Conservation (phyloP, 2,797 vertebrate genomes). For the Austrolebias charrua region DNA sequence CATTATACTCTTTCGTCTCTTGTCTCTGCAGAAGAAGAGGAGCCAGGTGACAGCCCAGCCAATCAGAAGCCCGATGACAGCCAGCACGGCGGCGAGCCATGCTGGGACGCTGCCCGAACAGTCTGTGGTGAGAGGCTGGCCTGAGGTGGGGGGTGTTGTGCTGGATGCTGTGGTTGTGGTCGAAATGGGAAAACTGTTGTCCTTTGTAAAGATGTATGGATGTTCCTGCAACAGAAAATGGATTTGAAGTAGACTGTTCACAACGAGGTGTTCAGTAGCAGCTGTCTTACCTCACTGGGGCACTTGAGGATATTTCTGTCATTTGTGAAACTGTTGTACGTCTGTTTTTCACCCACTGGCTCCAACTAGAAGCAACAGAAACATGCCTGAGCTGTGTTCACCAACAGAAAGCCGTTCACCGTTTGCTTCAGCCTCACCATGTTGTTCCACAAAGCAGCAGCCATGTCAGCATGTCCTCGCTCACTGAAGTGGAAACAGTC, state of each 20-base stretch:
- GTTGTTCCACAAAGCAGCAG: slow-evolving; percentile 91
- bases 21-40: slow-evolving; percentile 63
- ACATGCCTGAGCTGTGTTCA: slow-evolving; percentile 12
- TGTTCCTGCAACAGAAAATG: slow-evolving; percentile 77
- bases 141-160: slow-evolving; percentile 1
- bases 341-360: slow-evolving; percentile 86
- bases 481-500: slow-evolving; percentile 93
- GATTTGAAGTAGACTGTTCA: not conserved
- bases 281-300: slow-evolving; percentile 79
- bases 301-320: slow-evolving; percentile 84
- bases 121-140: slow-evolving; percentile 1
- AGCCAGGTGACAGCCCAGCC: slow-evolving; percentile 73
- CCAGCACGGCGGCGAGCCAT: slow-evolving; percentile 82
- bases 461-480: slow-evolving; percentile 88
- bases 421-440: slow-evolving; percentile 80
- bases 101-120: slow-evolving; percentile 53
- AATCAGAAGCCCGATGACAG: slow-evolving; percentile 66
- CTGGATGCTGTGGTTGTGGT: slow-evolving; percentile 27
- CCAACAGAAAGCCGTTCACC: slow-evolving; percentile 15
- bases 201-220: slow-evolving; percentile 86
- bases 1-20: slow-evolving; percentile 7
- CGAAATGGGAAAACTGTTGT: slow-evolving; percentile 74
- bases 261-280: slow-evolving; percentile 5
- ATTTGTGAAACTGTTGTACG: slow-evolving; percentile 86
- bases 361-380: slow-evolving; percentile 81